These are phyloP conservation scores for Cydia fagiglandana DNA, from an alignment of 1,140 invertebrate genomes.

Conservation along the genomic window DNA sequence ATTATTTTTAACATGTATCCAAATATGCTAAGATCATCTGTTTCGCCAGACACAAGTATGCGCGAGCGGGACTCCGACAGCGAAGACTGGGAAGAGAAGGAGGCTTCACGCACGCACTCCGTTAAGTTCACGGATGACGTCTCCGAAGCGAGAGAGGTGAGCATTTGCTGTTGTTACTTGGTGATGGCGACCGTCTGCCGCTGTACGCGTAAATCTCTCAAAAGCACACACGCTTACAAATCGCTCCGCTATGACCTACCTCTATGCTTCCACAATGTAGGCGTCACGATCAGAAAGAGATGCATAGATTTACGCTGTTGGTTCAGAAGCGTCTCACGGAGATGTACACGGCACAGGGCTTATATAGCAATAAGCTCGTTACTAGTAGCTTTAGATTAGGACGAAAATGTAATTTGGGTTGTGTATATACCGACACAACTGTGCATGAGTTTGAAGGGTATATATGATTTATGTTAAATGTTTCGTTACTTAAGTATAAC, in stretches of 20 bases:
- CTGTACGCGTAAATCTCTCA: slow-evolving; percentile 6
- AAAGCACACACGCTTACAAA: slow-evolving; percentile 40
- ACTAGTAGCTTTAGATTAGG: slow-evolving; percentile 64
- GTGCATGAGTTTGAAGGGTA: slow-evolving; percentile 22
- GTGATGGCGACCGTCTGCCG: background rate
- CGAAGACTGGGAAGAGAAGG: slow-evolving; percentile 88
- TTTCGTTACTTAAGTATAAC: slow-evolving; percentile 21
- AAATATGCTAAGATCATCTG: slow-evolving; percentile 27
- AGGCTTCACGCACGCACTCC: slow-evolving; percentile 89
- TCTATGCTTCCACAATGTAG: slow-evolving; percentile 43
- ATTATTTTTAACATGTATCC: background rate
- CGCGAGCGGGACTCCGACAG: slow-evolving; percentile 80
- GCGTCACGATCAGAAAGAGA: slow-evolving; percentile 42
- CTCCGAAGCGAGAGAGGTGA: slow-evolving; percentile 88
- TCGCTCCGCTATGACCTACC: slow-evolving; percentile 42
- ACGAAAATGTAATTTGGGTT: slow-evolving; percentile 32
- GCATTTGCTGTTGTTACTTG: slow-evolving; percentile 62
- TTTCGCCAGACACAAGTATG: slow-evolving; percentile 57
- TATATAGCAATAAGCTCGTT: slow-evolving; percentile 68
- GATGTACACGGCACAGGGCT: slow-evolving; percentile 56
- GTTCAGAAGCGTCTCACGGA: slow-evolving; percentile 54
- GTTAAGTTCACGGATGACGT: slow-evolving; percentile 94
- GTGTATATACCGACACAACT: slow-evolving; percentile 17
- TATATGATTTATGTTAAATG: slow-evolving; percentile 18
- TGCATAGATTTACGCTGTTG: slow-evolving; percentile 49